A percentile compares a stretch with the other conserved stretches of the same genome.
These are phyloP conservation scores for Vulpes vulpes DNA, from an alignment of 2,113 vertebrate genomes.

Conservation along the genomic window DNA sequence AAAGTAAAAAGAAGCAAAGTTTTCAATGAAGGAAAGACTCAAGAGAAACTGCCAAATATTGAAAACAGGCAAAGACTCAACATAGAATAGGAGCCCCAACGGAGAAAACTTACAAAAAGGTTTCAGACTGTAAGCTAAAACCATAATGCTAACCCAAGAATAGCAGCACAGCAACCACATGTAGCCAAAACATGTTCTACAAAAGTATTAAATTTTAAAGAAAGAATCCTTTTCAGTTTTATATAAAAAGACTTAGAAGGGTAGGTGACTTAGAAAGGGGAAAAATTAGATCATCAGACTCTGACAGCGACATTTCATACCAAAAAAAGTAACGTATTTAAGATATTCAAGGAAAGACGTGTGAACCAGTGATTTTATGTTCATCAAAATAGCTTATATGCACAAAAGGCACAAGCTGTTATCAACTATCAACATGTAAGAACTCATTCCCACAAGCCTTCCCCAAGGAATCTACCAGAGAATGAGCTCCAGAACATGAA, in stretches of 20 bases:
- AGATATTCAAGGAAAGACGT: not conserved
- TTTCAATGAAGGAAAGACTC: not conserved
- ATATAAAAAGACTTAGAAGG: not conserved
- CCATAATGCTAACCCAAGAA: not conserved
- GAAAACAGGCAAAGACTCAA: not conserved
- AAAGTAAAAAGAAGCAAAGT: not conserved
- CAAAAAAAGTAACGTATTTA: not conserved
- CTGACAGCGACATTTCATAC: not conserved
- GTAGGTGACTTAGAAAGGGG: not conserved
- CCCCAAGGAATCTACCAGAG: not conserved
- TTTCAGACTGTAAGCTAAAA: not conserved
- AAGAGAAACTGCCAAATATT: slow-evolving; percentile 16
- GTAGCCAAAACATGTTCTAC: not conserved
- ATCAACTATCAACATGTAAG: not conserved
- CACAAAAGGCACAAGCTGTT: not conserved
- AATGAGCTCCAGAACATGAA: not conserved
- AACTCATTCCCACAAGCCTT: not conserved
- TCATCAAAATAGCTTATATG: not conserved
- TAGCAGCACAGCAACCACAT: not conserved
- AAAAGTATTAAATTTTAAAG: not conserved
- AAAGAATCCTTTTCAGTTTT: not conserved
- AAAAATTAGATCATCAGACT: not conserved
- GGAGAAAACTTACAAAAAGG: not conserved
- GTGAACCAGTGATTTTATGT: not conserved
- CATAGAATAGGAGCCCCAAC: not conserved